Percentiles rank a stretch among this genome's conserved stretches.
phyloP scores from a whole-genome alignment of 2,888 invertebrate species.

The Amphipyra tragopoginis region DNA sequence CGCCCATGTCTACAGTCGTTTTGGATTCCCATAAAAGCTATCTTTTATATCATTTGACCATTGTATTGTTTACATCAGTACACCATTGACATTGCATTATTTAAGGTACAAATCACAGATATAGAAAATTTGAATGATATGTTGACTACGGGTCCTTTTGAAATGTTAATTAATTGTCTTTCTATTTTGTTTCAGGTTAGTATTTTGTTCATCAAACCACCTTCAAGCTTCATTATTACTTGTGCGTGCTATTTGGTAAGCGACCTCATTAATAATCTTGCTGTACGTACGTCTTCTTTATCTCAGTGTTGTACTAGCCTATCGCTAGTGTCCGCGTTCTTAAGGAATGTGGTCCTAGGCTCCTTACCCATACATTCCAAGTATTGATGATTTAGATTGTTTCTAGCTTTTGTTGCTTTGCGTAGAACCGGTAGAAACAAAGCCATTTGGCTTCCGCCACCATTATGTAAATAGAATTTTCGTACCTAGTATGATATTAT shows the following conservation, averaged over 20 bases:
- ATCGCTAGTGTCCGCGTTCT: constrained; percentile 23
- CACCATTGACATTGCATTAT: too few relatives aligned
- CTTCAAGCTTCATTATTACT: background rate
- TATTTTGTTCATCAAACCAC: constrained; percentile 7
- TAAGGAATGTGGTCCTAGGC: constrained; percentile 34
- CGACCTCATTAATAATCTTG: constrained; percentile 21
- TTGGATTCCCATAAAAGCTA: constrained; percentile 9
- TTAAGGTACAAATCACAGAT: too few relatives aligned
- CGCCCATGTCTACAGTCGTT: constrained; percentile 6
- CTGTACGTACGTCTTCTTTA: constrained; percentile 15
- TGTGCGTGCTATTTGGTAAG: constrained; percentile 35
- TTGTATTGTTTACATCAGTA: background rate
- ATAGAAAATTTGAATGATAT: too few relatives aligned
- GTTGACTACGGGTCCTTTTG: background rate
- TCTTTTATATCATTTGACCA: background rate
- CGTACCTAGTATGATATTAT: too few relatives aligned
- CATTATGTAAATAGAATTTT: too few relatives aligned
- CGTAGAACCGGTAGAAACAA: background rate
- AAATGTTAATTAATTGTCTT: background rate
- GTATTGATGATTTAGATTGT: constrained; percentile 35
- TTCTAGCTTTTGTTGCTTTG: background rate
- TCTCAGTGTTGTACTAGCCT: constrained; percentile 10
- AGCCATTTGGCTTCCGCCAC: background rate
- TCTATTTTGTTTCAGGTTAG: constrained; percentile 48
- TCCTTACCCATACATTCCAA: constrained; percentile 9